These are phyloP conservation scores for Sphecodes monilicornis DNA, from an alignment of 2,888 invertebrate genomes.

Conservation along the genomic window DNA sequence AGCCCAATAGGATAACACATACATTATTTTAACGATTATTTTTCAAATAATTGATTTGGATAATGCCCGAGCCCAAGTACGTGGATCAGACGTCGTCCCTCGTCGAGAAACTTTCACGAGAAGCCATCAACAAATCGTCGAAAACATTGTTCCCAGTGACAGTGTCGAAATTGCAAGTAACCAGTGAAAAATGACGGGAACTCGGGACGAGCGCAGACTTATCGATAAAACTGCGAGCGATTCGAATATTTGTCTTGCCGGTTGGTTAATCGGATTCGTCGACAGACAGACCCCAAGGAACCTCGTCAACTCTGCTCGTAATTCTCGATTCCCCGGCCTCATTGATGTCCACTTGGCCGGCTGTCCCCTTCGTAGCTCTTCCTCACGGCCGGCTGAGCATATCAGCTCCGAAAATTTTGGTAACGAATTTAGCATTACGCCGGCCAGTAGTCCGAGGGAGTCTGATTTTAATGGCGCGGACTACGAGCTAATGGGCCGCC, in stretches of 20 bases:
- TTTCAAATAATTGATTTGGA: too few relatives aligned
- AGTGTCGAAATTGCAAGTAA: neutral
- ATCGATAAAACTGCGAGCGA: neutral
- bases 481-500: slow-evolving; percentile 75
- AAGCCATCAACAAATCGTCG: neutral
- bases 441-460: slow-evolving; percentile 73
- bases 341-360: slow-evolving; percentile 41
- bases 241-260: slow-evolving; percentile 5
- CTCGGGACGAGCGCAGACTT: neutral
- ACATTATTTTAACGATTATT: too few relatives aligned
- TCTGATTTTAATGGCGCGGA: slow-evolving; percentile 81
- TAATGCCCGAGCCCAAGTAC: too few relatives aligned
- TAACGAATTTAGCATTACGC: slow-evolving; percentile 79
- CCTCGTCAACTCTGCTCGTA: slow-evolving; percentile 26
- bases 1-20: too few relatives aligned
- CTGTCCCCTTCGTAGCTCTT: slow-evolving; percentile 45
- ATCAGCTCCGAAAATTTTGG: slow-evolving; percentile 78
- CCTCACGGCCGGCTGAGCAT: slow-evolving; percentile 73
- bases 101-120: too few relatives aligned
- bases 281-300: slow-evolving; percentile 1
- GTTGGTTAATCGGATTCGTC: slow-evolving; percentile 19
- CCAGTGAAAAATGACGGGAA: neutral
- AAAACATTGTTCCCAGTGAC: neutral
- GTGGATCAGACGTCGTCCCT: too few relatives aligned
- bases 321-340: slow-evolving; percentile 28